Evolutionary conservation across 2,797 vertebrate genomes (phyloP).

Genomic region (Capromys pilorides): DNA sequence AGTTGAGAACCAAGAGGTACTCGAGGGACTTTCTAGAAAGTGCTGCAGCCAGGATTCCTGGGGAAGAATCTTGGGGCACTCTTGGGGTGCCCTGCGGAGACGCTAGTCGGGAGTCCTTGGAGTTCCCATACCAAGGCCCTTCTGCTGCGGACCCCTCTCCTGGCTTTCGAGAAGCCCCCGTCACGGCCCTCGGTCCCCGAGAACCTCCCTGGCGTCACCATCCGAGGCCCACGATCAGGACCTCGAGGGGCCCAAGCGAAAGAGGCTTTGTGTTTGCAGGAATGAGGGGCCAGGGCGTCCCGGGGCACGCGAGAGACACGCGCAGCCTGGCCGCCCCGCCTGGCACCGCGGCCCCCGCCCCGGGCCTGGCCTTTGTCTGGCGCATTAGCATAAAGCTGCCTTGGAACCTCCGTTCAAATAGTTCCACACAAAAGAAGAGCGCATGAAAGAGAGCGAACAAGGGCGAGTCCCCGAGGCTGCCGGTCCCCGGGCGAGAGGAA

Average conservation of each 20-base stretch:
- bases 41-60: neutral
- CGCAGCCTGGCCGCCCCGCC: constrained; percentile 64
- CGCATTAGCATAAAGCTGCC: constrained; percentile 97
- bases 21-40: constrained; percentile 40
- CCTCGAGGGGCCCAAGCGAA: neutral
- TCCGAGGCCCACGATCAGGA: neutral
- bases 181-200: neutral
- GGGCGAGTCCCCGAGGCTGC: constrained; percentile 15
- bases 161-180: neutral
- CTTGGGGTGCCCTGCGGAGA: neutral
- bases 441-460: constrained; percentile 76
- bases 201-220: neutral
- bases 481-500: neutral
- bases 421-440: constrained; percentile 88
- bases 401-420: constrained; percentile 93
- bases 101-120: neutral
- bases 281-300: constrained; percentile 81
- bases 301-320: constrained; percentile 83
- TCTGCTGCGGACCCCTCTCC: neutral
- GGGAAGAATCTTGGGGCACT: neutral
- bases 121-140: neutral
- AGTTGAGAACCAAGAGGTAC: neutral
- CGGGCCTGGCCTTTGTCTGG: constrained; percentile 90
- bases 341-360: constrained; percentile 64
- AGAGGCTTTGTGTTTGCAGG: constrained; percentile 80